Percentiles rank a stretch among this genome's conserved stretches.
Conservation (phyloP, 1,140 invertebrate species). For the Pseudomyrmex flavicornis region DNA sequence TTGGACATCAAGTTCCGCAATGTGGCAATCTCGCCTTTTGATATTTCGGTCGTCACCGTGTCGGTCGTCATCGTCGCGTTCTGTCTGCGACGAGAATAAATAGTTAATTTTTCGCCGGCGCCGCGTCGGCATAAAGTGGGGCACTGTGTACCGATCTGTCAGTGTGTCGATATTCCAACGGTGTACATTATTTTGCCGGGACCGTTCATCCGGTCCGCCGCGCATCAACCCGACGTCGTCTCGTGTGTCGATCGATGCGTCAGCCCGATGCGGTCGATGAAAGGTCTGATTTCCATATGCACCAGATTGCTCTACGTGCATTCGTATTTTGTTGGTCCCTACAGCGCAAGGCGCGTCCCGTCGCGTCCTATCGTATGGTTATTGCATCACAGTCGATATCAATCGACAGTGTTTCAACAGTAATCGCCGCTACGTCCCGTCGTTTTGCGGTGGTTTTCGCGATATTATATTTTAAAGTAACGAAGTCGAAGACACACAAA, state of each 20-base stretch:
- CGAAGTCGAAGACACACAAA: background rate
- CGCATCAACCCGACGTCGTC: background rate
- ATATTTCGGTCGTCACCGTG: slow-evolving; percentile 48
- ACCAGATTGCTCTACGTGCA: slow-evolving; percentile 35
- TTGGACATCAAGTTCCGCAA: slow-evolving; percentile 46
- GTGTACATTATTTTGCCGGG: slow-evolving; percentile 50
- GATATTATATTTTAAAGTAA: slow-evolving; percentile 49
- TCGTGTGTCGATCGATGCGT: slow-evolving; percentile 61
- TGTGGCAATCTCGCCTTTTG: slow-evolving; percentile 17
- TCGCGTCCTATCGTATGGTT: slow-evolving; percentile 36
- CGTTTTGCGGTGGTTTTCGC: slow-evolving; percentile 2
- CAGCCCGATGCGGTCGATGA: slow-evolving; percentile 64
- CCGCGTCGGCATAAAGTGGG: slow-evolving; percentile 61
- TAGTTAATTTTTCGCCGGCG: slow-evolving; percentile 68
- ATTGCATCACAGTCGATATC: slow-evolving; percentile 55
- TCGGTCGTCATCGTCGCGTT: slow-evolving; percentile 31
- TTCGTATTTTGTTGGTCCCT: slow-evolving; percentile 51
- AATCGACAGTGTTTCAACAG: slow-evolving; percentile 57
- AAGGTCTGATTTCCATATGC: slow-evolving; percentile 72
- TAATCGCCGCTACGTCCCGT: slow-evolving; percentile 23
- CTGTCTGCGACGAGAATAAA: slow-evolving; percentile 41
- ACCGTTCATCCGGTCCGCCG: background rate
- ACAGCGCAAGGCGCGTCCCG: slow-evolving; percentile 36
- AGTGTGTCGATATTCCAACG: slow-evolving; percentile 54
- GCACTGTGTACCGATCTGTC: slow-evolving; percentile 60